Percentiles rank a stretch among this genome's conserved stretches.
Evolutionary conservation across 1,140 invertebrate genomes (phyloP).

Genomic region (Maniola jurtina): DNA sequence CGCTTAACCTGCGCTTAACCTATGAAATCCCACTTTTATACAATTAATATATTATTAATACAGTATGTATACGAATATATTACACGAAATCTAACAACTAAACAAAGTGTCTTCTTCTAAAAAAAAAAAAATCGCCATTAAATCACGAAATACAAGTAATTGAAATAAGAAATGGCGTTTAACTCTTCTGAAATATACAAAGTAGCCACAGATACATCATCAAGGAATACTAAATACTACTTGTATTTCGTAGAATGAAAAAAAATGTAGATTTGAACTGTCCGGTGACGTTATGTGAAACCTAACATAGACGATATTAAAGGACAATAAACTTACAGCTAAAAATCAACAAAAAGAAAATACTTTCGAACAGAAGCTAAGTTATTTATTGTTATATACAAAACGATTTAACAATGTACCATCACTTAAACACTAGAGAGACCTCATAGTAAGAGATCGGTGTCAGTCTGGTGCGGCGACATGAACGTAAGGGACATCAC

Average conservation of each 20-base stretch:
- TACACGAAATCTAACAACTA: constrained; percentile 60
- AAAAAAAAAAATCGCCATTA: constrained; percentile 30
- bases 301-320: constrained; percentile 44
- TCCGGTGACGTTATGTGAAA: constrained; percentile 44
- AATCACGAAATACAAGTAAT: constrained; percentile 21
- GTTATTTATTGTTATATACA: constrained; percentile 57
- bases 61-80: constrained; percentile 65
- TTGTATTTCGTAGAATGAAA: constrained; percentile 10
- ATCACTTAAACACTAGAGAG: constrained; percentile 44
- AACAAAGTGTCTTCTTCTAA: constrained; percentile 33
- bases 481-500: not conserved
- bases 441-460: constrained; percentile 53
- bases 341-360: constrained; percentile 36
- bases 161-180: too few relatives aligned
- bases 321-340: constrained; percentile 38
- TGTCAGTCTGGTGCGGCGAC: constrained; percentile 48
- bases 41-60: constrained; percentile 57
- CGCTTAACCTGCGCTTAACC: constrained; percentile 60
- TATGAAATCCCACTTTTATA: constrained; percentile 61
- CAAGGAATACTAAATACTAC: too few relatives aligned
- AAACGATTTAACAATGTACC: constrained; percentile 66
- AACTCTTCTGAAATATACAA: too few relatives aligned
- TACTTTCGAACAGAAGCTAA: constrained; percentile 25
- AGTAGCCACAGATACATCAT: too few relatives aligned
- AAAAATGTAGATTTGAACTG: constrained; percentile 57